Percentiles rank a stretch among this genome's conserved stretches.
phyloP scores from a whole-genome alignment of 1,140 invertebrate genomes.

The Drosophila suzukii region DNA sequence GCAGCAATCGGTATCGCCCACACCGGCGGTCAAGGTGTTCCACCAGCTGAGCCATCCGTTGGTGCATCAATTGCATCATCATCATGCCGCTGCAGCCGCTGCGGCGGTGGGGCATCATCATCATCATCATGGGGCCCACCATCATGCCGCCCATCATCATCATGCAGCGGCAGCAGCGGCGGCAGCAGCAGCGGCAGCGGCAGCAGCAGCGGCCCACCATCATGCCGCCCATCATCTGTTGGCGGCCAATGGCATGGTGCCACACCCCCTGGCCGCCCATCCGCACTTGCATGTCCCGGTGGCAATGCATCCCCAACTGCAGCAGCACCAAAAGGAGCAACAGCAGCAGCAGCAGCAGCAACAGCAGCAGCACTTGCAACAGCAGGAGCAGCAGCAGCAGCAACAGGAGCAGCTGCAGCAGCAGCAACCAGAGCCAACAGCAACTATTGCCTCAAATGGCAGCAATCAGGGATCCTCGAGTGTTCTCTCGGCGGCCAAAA shows the following conservation, averaged over 20 bases:
- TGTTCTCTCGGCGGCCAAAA: slow-evolving; percentile 54
- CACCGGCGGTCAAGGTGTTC: slow-evolving; percentile 40
- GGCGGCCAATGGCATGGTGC: slow-evolving; percentile 58
- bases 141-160: slow-evolving; percentile 53
- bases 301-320: slow-evolving; percentile 51
- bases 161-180: slow-evolving; percentile 59
- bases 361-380: slow-evolving; percentile 27
- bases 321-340: slow-evolving; percentile 37
- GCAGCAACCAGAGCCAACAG: slow-evolving; percentile 11
- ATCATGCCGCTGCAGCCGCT: slow-evolving; percentile 31
- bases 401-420: slow-evolving; percentile 1
- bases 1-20: slow-evolving; percentile 47
- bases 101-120: slow-evolving; percentile 17
- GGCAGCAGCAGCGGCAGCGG: slow-evolving; percentile 56
- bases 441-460: slow-evolving; percentile 23
- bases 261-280: slow-evolving; percentile 70
- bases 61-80: slow-evolving; percentile 61
- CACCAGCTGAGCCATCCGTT: slow-evolving; percentile 59
- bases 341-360: slow-evolving; percentile 13
- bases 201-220: slow-evolving; percentile 56
- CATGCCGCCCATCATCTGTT: slow-evolving; percentile 65
- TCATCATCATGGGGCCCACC: slow-evolving; percentile 38
- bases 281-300: slow-evolving; percentile 69
- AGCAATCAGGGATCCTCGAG: slow-evolving; percentile 51
- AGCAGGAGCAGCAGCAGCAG: slow-evolving; percentile 19